phyloP scores from a whole-genome alignment of 2,888 invertebrate species.

The Chymomyza fuscimana region DNA sequence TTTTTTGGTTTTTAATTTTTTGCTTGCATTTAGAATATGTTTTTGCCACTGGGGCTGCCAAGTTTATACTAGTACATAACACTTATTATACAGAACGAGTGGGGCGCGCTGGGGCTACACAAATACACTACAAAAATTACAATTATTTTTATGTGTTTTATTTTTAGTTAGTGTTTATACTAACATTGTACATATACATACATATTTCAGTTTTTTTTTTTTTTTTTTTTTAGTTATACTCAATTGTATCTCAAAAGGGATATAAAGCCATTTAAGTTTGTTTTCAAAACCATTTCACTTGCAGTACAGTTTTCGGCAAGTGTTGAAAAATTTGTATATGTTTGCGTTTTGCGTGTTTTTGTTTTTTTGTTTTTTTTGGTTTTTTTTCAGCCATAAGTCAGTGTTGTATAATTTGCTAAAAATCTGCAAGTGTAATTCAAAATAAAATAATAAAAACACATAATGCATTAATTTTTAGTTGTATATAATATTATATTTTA shows the following conservation, averaged over 20 bases:
- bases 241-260: slow-evolving; percentile 73
- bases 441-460: not conserved
- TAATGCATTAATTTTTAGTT: slow-evolving; percentile 31
- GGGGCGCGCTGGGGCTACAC: slow-evolving; percentile 29
- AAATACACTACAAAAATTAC: slow-evolving; percentile 60
- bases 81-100: slow-evolving; percentile 49
- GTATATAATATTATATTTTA: slow-evolving; percentile 60
- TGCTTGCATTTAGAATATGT: slow-evolving; percentile 17
- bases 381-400: not conserved
- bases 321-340: slow-evolving; percentile 27
- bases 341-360: slow-evolving; percentile 9
- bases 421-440: not conserved
- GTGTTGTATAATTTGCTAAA: not conserved
- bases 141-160: slow-evolving; percentile 42
- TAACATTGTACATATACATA: slow-evolving; percentile 46
- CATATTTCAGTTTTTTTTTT: slow-evolving; percentile 25
- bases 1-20: too few relatives aligned
- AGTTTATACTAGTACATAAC: slow-evolving; percentile 27
- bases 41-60: not conserved
- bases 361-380: too few relatives aligned
- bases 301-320: slow-evolving; percentile 33
- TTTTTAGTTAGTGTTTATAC: slow-evolving; percentile 9
- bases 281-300: slow-evolving; percentile 54
- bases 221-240: slow-evolving; percentile 45
- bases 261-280: slow-evolving; percentile 73